Evolutionary conservation across 64 coral and sea anemone genomes (phyloP), one percentile per base, ranked within the genome.

Genomic region (Trachythela sp.): DNA sequence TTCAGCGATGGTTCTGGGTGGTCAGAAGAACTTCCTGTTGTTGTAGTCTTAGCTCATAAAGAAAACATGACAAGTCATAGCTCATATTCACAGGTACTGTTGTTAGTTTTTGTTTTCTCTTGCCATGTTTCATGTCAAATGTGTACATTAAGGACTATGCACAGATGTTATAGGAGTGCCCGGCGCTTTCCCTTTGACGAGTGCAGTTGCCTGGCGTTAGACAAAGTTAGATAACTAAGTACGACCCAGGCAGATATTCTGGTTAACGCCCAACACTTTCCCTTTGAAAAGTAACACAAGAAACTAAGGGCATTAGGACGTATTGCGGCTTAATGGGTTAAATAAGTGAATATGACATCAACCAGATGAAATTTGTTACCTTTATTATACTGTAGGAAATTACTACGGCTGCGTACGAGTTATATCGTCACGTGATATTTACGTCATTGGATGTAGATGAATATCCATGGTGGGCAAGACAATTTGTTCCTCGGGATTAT

Each of bases 401-500:
- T 20, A 93, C 86, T 17, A 70, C 91, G 45, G 89, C 96, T n/a
- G 96, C 96, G 9, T 95, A 99, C 64, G 75, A 94, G 3, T 48
- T 99, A 80, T 99, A 99, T 42, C 86, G 86, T 70, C 93, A 99
- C 9, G 90, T 99, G 70, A 87, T 95, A 22, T 92, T 99, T 87
- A 89, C 91, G 24, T 93, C 84, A n/a, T 29, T 99, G 37, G 93
- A 99, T 85, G 94, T 99, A 3, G 91, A 99, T 24, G 96, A 99
- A 40, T 99, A 95, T 38, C 84, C 93, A 29, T 94, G 88, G 86
- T 99, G 96, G 96, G 96, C 96, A 35, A 94, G 94, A 48, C 88
- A 89, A 30, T 99, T 95, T 95, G 96, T 99, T 40, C 96, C 96
- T 0, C 91, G 86, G 54, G 89, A 93, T 31, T 99, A 99, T 86